Evolutionary conservation across 1,140 invertebrate genomes (phyloP).

Genomic region (Aphidius ervi): DNA sequence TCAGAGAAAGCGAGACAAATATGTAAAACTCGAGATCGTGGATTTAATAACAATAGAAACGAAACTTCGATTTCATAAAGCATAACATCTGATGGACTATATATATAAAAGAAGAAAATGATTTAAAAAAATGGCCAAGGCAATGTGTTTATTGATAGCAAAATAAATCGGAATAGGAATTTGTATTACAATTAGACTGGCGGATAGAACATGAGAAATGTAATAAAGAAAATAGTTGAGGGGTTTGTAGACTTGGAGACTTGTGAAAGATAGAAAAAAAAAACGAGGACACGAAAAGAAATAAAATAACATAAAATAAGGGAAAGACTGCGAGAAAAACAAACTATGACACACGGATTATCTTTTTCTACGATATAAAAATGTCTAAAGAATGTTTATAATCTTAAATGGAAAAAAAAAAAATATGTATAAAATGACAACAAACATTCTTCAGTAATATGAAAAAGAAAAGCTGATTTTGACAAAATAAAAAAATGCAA

Average conservation of each 20-base stretch:
- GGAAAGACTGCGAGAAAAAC: slow-evolving; percentile 1
- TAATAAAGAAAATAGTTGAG: slow-evolving; percentile 55
- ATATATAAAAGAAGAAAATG: not conserved
- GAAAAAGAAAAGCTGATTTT: too few species aligned
- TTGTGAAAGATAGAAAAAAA: slow-evolving; percentile 17
- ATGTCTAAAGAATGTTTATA: too few species aligned
- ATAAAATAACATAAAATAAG: not conserved
- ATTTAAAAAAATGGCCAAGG: slow-evolving; percentile 9
- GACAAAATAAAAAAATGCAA: too few species aligned
- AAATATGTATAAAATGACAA: not conserved
- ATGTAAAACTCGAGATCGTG: not conserved
- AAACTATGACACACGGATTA: not conserved
- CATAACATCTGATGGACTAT: slow-evolving; percentile 27
- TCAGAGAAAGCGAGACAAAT: too few species aligned
- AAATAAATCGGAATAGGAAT: slow-evolving; percentile 57
- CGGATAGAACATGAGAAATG: slow-evolving; percentile 56
- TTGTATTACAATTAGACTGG: slow-evolving; percentile 55
- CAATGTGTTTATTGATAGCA: slow-evolving; percentile 48
- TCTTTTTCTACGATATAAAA: too few species aligned
- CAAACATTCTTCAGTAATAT: too few species aligned
- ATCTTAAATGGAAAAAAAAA: not conserved
- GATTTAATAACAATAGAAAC: slow-evolving; percentile 25
- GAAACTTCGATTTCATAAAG: slow-evolving; percentile 32
- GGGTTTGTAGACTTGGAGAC: slow-evolving; percentile 18
- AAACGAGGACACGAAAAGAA: slow-evolving; percentile 31